phyloP scores from a whole-genome alignment of 2,888 invertebrate genomes.

The Polyommatus icarus region DNA sequence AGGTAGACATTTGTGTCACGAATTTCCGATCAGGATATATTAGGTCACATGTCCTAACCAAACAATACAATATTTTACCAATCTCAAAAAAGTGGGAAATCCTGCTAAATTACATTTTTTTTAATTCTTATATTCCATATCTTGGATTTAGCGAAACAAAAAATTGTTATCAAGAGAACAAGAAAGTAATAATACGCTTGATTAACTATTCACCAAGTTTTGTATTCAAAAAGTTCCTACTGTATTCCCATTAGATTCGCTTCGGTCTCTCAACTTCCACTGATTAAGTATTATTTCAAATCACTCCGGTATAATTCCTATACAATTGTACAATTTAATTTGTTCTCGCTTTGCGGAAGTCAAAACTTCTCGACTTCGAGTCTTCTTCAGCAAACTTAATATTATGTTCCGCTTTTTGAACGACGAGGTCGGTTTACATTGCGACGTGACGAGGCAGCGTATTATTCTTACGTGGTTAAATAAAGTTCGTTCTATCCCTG shows the following conservation, averaged over 20 bases:
- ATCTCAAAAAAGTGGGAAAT: too few relatives aligned
- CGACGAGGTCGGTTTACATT: not conserved
- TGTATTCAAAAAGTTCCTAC: not conserved
- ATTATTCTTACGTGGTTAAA: too few relatives aligned
- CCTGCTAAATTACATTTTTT: too few relatives aligned
- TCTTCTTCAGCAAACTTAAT: not conserved
- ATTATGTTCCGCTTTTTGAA: not conserved
- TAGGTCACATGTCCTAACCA: too few relatives aligned
- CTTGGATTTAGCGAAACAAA: not conserved
- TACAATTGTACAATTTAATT: not conserved
- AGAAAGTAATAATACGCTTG: slow-evolving; percentile 24
- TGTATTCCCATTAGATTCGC: slow-evolving; percentile 16
- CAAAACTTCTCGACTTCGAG: not conserved
- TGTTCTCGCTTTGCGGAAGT: not conserved
- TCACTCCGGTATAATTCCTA: not conserved
- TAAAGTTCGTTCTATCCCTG: too few relatives aligned
- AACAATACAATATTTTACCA: too few relatives aligned
- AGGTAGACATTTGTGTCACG: too few relatives aligned
- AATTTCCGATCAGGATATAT: too few relatives aligned
- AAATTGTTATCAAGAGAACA: slow-evolving; percentile 1
- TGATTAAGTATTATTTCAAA: slow-evolving; percentile 17
- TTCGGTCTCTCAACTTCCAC: not conserved
- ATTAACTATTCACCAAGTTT: slow-evolving; percentile 25
- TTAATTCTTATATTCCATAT: not conserved
- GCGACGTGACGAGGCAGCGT: not conserved